These are phyloP conservation scores for Lutjanus erythropterus DNA, from an alignment of 2,113 vertebrate genomes.

Conservation along the genomic window DNA sequence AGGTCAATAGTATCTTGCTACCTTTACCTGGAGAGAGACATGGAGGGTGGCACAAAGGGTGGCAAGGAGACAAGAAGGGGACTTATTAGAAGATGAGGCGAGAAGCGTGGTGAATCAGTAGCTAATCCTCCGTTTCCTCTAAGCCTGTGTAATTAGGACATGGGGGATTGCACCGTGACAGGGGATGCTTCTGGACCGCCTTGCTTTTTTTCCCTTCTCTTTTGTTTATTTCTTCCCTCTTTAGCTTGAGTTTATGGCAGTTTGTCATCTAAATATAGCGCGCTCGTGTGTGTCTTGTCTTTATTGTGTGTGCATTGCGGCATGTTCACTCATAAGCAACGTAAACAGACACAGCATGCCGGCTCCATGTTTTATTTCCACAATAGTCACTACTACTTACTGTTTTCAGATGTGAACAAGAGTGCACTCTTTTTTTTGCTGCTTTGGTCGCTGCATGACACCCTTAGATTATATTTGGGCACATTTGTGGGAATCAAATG, in stretches of 20 bases:
- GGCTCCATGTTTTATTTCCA: constrained; percentile 44
- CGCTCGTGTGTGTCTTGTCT: constrained; percentile 34
- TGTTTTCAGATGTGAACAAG: constrained; percentile 54
- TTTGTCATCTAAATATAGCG: constrained; percentile 76
- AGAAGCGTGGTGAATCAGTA: constrained; percentile 81
- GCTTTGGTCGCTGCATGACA: constrained; percentile 51
- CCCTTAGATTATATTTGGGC: constrained; percentile 50
- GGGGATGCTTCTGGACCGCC: constrained; percentile 76
- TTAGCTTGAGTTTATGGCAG: constrained; percentile 66
- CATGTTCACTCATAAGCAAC: constrained; percentile 63
- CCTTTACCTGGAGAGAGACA: constrained; percentile 75
- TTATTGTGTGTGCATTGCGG: constrained; percentile 50
- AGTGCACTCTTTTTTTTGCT: constrained; percentile 15
- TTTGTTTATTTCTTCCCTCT: constrained; percentile 71
- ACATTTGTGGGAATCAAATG: constrained; percentile 61
- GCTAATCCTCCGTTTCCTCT: constrained; percentile 84
- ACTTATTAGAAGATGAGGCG: constrained; percentile 82
- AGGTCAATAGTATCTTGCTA: constrained; percentile 50
- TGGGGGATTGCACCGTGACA: constrained; percentile 82
- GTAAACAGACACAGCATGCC: constrained; percentile 70
- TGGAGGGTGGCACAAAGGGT: constrained; percentile 61
- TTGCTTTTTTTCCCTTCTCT: constrained; percentile 47
- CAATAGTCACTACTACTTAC: constrained; percentile 46
- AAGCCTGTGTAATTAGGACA: constrained; percentile 87
- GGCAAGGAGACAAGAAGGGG: constrained; percentile 71